Conservation (phyloP, 2,888 invertebrate genomes). For the Spisula subtruncata region DNA sequence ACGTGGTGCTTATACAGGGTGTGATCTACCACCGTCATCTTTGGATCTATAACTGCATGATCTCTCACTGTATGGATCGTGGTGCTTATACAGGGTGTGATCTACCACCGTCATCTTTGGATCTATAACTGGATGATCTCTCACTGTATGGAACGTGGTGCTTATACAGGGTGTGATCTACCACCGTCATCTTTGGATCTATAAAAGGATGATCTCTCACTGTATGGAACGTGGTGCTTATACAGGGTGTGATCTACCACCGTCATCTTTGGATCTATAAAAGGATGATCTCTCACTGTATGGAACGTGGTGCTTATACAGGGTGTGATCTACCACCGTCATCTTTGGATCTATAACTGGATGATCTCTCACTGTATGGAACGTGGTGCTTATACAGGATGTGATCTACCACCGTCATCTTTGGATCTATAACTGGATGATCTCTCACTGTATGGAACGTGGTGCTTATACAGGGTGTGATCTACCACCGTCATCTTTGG, state of each 20-base stretch:
- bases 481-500: slow-evolving; percentile 74
- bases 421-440: slow-evolving; percentile 35
- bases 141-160: slow-evolving; percentile 82
- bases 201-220: slow-evolving; percentile 74
- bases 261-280: slow-evolving; percentile 41
- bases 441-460: slow-evolving; percentile 82
- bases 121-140: slow-evolving; percentile 66
- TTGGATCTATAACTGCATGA: slow-evolving; percentile 29
- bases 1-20: slow-evolving; percentile 84
- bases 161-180: slow-evolving; percentile 86
- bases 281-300: slow-evolving; percentile 81
- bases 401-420: slow-evolving; percentile 81
- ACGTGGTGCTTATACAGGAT: slow-evolving; percentile 85
- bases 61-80: neutral
- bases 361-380: slow-evolving; percentile 80
- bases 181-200: slow-evolving; percentile 69
- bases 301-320: slow-evolving; percentile 82
- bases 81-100: slow-evolving; percentile 81
- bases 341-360: slow-evolving; percentile 27
- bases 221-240: slow-evolving; percentile 83
- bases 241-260: slow-evolving; percentile 85
- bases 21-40: slow-evolving; percentile 81
- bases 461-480: slow-evolving; percentile 86
- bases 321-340: slow-evolving; percentile 85
- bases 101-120: slow-evolving; percentile 51